Base-by-base conservation (phyloP, 2,888 invertebrate species). In the Masnerella sp. region DNA sequence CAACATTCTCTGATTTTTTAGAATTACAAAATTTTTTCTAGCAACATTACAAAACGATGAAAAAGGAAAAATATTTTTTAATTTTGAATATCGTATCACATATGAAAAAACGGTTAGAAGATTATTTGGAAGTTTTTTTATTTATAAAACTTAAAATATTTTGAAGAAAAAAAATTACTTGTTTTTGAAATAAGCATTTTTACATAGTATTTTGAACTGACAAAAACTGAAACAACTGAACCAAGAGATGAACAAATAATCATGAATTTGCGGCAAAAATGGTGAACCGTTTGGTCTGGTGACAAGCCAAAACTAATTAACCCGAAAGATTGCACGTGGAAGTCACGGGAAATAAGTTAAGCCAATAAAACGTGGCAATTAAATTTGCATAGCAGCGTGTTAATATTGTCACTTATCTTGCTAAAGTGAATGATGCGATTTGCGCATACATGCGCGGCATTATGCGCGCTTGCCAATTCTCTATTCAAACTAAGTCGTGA, bases 321-420 rank as follows among this genome's bases (percentile, higher is more conserved):
- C 25, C 47, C 15, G 22, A 67, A 56, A 54, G 40, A 56, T 56
- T 67, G 32, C 25, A 56, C 34, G 58, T 42, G 28, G 17, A 51
- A 68, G 40, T 42, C 36, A 52, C n/a, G 32, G 36, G 62, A 70
- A 62, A 62, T 61, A 70, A 62, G 34, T 62, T 70, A 62, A 64
- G 45, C 38, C 43, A 64, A 58, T 70, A 51, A 58, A 58, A 64
- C 36, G 43, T 25, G 43, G 43, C 45, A 49, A 64, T 70, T 58
- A 64, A 62, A 70, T 70, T 70, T 64, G 51, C 58, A 64, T 64
- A 51, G 43, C 51, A 17, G 43, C 70, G 62, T 64, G 65, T 59
- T 71, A 71, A 71, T 71, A 71, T 71, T 71, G 43, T 71, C 71
- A 65, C 64, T 65, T 71, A 65, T 65, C 59, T 64, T 52, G 51